Percentiles rank a stretch among this genome's conserved stretches.
Evolutionary conservation across 92 coral and sea anemone species (phyloP).

Genomic region (Muricea muricata): DNA sequence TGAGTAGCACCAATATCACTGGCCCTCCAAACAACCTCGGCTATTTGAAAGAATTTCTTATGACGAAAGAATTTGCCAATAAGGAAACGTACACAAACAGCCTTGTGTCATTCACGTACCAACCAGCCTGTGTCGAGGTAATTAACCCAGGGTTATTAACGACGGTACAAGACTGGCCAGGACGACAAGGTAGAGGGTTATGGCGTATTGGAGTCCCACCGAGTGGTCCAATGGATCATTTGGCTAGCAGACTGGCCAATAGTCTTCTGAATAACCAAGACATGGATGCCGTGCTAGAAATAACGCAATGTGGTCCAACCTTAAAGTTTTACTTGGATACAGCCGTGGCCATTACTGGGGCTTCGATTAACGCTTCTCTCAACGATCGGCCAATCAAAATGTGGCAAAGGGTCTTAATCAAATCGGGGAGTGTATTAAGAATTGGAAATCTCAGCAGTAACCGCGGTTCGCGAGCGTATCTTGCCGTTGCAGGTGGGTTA

Average conservation of each 20-base stretch:
- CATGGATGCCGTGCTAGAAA: slow-evolving; percentile 63
- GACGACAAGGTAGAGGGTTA: slow-evolving; percentile 58
- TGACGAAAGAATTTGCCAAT: slow-evolving; percentile 26
- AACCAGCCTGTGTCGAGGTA: slow-evolving; percentile 44
- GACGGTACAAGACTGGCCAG: slow-evolving; percentile 72
- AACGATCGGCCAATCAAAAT: slow-evolving; percentile 48
- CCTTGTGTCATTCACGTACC: slow-evolving; percentile 13
- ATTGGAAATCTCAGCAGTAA: slow-evolving; percentile 54
- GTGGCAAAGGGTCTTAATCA: slow-evolving; percentile 52
- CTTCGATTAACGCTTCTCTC: slow-evolving; percentile 45
- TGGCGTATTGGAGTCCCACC: slow-evolving; percentile 80
- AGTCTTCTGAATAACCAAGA: slow-evolving; percentile 61
- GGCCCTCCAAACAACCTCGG: slow-evolving; percentile 69
- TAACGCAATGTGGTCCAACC: slow-evolving; percentile 66
- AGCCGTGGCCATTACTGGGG: slow-evolving; percentile 61
- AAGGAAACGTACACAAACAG: slow-evolving; percentile 43
- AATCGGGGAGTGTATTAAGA: slow-evolving; percentile 31
- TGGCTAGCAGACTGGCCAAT: slow-evolving; percentile 67
- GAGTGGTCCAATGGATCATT: slow-evolving; percentile 71
- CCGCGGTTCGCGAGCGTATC: slow-evolving; percentile 61
- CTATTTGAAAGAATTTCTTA: slow-evolving; percentile 53
- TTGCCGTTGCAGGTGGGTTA: slow-evolving; percentile 60
- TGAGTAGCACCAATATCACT: slow-evolving; percentile 37
- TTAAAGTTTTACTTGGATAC: slow-evolving; percentile 54
- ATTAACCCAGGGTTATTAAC: slow-evolving; percentile 60